A percentile compares a stretch with the other conserved stretches of the same genome.
These are phyloP conservation scores for Halcyon senegalensis DNA, from an alignment of 2,113 vertebrate species.

Conservation along the genomic window DNA sequence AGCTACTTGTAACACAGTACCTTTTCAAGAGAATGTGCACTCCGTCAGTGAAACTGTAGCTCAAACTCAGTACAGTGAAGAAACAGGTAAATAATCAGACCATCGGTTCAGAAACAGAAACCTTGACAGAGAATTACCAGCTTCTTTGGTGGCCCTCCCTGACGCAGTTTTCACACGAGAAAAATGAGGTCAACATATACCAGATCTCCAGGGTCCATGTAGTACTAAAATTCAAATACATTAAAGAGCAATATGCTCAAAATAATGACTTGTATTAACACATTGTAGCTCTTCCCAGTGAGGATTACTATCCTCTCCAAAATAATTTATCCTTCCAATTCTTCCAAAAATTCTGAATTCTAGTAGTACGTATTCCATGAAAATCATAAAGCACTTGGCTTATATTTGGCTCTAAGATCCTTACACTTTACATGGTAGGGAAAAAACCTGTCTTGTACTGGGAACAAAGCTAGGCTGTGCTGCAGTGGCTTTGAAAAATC, in stretches of 20 bases:
- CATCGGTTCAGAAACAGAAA: not conserved
- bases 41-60: not conserved
- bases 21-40: not conserved
- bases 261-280: not conserved
- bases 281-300: not conserved
- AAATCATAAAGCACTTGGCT: not conserved
- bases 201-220: not conserved
- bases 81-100: not conserved
- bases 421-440: not conserved
- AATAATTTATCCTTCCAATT: not conserved
- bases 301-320: not conserved
- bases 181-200: not conserved
- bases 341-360: not conserved
- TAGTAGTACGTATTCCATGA: not conserved
- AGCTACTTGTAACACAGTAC: not conserved
- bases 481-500: not conserved
- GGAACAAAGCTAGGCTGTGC: not conserved
- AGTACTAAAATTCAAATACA: not conserved
- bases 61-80: not conserved
- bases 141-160: not conserved
- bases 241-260: not conserved
- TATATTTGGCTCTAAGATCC: not conserved
- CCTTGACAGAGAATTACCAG: not conserved
- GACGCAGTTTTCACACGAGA: not conserved
- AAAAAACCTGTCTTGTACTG: not conserved